phyloP scores from a whole-genome alignment of 1,140 invertebrate species.

The Rhopalosiphum maidis region DNA sequence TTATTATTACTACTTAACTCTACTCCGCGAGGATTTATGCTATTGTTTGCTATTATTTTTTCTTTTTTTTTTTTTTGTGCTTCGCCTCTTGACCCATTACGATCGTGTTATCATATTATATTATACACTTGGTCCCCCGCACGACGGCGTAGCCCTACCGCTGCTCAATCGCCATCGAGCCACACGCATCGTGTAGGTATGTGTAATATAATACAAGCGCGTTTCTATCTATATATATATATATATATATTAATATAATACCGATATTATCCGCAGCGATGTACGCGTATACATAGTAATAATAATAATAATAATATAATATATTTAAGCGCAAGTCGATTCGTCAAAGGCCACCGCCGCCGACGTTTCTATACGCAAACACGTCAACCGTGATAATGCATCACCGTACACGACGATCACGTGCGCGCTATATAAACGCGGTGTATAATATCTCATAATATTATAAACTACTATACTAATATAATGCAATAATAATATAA shows the following conservation, averaged over 20 bases:
- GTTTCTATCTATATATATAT: not conserved
- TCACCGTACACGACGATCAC: not conserved
- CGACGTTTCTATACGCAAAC: not conserved
- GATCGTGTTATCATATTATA: not conserved
- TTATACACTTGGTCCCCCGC: not conserved
- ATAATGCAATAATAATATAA: not conserved
- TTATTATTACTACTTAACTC: not conserved
- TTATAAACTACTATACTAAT: not conserved
- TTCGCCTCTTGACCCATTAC: not conserved
- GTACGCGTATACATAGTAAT: not conserved
- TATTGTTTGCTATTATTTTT: not conserved
- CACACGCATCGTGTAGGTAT: not conserved
- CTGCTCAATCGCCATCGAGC: not conserved
- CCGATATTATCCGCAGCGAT: not conserved
- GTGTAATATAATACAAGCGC: conserved; percentile 9
- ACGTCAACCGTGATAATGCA: conserved; percentile 15
- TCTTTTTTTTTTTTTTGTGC: not conserved
- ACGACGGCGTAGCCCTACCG: not conserved
- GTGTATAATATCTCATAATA: not conserved
- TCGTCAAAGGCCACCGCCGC: not conserved
- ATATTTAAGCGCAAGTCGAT: not conserved
- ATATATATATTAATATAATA: not conserved
- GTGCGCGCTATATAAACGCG: not conserved
- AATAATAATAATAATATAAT: conserved; percentile 17
- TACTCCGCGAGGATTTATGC: not conserved